Conservation (phyloP, 2,888 invertebrate species). For the Thalpophila matura region DNA sequence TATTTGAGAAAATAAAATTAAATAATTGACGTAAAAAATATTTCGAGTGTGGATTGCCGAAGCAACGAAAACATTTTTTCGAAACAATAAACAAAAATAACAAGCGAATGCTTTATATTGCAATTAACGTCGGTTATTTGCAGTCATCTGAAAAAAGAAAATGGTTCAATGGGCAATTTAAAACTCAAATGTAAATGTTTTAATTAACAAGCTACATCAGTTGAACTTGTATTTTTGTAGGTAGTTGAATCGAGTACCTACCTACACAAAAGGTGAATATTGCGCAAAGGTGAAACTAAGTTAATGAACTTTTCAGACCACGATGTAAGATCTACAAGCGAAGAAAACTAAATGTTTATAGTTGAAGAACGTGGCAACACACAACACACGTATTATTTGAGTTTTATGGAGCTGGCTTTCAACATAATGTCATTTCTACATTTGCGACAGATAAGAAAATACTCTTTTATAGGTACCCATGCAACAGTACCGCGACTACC, state of each 20-base stretch:
- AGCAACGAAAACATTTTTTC: background rate
- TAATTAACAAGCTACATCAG: background rate
- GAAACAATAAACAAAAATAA: background rate
- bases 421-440: constrained; percentile 7
- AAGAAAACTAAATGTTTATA: constrained; percentile 13
- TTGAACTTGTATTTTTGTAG: background rate
- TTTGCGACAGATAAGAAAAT: background rate
- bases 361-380: background rate
- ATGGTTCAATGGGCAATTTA: background rate
- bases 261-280: background rate
- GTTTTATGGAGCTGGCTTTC: background rate
- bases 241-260: too few relatives aligned
- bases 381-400: constrained; percentile 7
- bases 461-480: too few relatives aligned
- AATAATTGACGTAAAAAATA: too few relatives aligned
- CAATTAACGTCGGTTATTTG: constrained; percentile 2
- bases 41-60: too few relatives aligned
- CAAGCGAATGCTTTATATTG: background rate
- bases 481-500: too few relatives aligned
- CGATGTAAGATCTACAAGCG: background rate
- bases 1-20: background rate
- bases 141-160: background rate
- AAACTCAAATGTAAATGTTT: background rate
- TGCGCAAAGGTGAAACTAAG: background rate
- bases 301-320: constrained; percentile 4